Evolutionary conservation across 2,888 invertebrate species (phyloP).

Genomic region (Lycia hirtaria): DNA sequence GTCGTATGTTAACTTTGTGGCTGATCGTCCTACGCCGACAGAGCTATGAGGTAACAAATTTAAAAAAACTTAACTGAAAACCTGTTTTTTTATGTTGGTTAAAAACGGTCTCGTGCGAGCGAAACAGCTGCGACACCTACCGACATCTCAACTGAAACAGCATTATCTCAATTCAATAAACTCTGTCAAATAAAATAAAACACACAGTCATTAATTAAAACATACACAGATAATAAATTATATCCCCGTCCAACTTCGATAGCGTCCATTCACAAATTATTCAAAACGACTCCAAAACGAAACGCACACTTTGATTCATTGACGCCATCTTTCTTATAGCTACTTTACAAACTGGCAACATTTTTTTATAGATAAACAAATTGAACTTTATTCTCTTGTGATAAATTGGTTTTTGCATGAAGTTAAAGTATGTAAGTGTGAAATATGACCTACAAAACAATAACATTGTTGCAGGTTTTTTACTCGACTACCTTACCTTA

Average conservation of each 20-base stretch:
- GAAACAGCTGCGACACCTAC: not conserved
- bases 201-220: constrained; percentile 67
- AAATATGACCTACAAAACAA: constrained; percentile 44
- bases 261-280: constrained; percentile 75
- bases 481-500: too few species aligned
- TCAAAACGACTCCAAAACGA: constrained; percentile 71
- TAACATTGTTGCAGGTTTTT: not conserved
- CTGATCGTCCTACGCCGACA: too few species aligned
- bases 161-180: constrained; percentile 54
- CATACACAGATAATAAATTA: constrained; percentile 69
- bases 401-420: constrained; percentile 4
- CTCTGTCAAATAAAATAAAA: constrained; percentile 53
- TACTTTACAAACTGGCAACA: constrained; percentile 49
- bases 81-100: too few species aligned
- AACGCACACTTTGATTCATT: constrained; percentile 66
- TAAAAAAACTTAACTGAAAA: too few species aligned
- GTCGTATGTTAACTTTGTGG: too few species aligned
- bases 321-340: constrained; percentile 59
- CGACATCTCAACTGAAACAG: not conserved
- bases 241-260: constrained; percentile 53
- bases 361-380: constrained; percentile 25
- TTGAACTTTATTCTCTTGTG: constrained; percentile 3
- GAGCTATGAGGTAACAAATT: too few species aligned
- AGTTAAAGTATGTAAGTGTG: constrained; percentile 44
- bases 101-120: too few species aligned